Conservation (phyloP, 1,140 invertebrate genomes). For the Drosophila rufa region DNA sequence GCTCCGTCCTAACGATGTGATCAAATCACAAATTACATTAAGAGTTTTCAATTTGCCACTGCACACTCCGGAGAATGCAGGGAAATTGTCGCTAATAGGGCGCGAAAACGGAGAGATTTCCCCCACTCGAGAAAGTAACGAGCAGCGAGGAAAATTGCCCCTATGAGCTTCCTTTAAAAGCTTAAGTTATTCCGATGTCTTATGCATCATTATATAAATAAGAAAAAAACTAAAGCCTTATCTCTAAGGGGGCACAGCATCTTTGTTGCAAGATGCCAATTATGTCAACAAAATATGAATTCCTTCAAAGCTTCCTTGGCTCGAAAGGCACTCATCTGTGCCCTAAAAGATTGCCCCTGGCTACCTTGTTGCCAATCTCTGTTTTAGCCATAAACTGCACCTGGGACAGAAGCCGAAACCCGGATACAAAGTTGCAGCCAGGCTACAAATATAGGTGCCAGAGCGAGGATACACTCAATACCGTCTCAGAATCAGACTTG, state of each 20-base stretch:
- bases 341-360: background rate
- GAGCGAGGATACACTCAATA: background rate
- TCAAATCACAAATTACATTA: slow-evolving; percentile 66
- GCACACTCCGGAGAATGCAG: slow-evolving; percentile 1
- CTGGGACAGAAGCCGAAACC: background rate
- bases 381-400: slow-evolving; percentile 15
- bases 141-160: background rate
- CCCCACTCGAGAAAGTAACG: background rate
- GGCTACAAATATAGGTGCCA: background rate
- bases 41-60: slow-evolving; percentile 63
- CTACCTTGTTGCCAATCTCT: slow-evolving; percentile 26
- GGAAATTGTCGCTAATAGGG: slow-evolving; percentile 7
- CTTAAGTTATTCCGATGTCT: background rate
- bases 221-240: background rate
- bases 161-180: background rate
- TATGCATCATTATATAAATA: too few species aligned
- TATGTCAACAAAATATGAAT: background rate
- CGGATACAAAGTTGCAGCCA: slow-evolving; percentile 26
- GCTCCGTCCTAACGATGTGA: slow-evolving; percentile 40
- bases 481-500: too few species aligned
- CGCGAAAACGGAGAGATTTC: slow-evolving; percentile 4
- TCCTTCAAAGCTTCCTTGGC: too few species aligned
- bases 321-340: background rate
- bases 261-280: background rate
- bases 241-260: background rate